Base-by-base conservation (phyloP, 2,888 invertebrate species). In the Rotaria macrura region DNA sequence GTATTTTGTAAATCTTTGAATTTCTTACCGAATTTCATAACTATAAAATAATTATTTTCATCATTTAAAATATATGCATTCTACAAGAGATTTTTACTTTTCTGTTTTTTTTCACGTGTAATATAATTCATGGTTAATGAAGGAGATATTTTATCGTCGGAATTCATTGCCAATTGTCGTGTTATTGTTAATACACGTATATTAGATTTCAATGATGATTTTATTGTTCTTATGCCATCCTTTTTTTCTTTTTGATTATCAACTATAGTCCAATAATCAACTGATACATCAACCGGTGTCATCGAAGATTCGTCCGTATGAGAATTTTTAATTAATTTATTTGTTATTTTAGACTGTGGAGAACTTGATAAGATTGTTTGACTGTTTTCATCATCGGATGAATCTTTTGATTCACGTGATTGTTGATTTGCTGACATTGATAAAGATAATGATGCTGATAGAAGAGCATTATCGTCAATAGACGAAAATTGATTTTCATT, bases 91-190 rank as follows among this genome's bases (percentile, higher is more conserved):
- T n/a, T n/a, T n/a, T 92, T 91, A 96, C 96, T 96, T 92, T 96
- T 97, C 90, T 97, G 96, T 90, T 97, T 97, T 92, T 97, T 97
- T 88, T 97, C 97, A 92, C 96, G 96, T 88, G 95, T 95, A 88
- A 95, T 94, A 91, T 95, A 95, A 88, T 93, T 93, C 91, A 95
- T 93, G 79, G 93, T 93, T 89, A 94, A 91, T 90, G 92, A 89
- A 65, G 91, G 90, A 14, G 93, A 92, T 17, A 92, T 92, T 10
- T 91, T 89, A 85, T 93, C 93, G 87, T 93, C 93, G 40, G 20
- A 6, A 43, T 79, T 40, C 23, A 79, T 79, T 43, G 17, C n/a
- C n/a, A 38, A 20, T 79, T 79, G 38, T 79, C 74, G 23, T 79
- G 74, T 79, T 43, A 79, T 25, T n/a, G 74, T 79, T 79, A 79